Base-by-base conservation (phyloP, 2,888 invertebrate genomes). In the Aspidiotus rigidus region DNA sequence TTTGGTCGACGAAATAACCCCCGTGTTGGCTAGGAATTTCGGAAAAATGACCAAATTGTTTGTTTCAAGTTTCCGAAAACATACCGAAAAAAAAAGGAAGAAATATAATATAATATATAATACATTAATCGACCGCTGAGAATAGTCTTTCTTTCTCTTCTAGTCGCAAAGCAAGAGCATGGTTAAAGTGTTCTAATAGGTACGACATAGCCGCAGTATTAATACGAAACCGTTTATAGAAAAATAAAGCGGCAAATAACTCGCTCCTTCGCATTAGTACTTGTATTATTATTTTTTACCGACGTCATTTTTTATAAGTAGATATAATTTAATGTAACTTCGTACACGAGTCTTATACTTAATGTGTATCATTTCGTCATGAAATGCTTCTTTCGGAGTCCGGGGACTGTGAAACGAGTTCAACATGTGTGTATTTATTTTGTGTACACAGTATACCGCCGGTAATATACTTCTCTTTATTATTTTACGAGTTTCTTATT, bases 301-400 rank as follows among this genome's bases (percentile, higher is more conserved):
- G 49, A 49, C 49, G 49, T 49, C 49, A 49, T 49, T 49, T 49
- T 49, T 49, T 49, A 49, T 49, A 49, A 11, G 49, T n/a, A 28
- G 28, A n/a, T 49, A 49, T 49, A 49, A 49, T 49, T 49, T 49
- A 13, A 49, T 49, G n/a, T 49, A 49, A 49, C 49, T 49, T 49
- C 11, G 49, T 49, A 49, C 49, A 49, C 49, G 49, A 49, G 49
- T 49, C 10, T 49, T 49, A 49, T 49, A 49, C n/a, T n/a, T 49
- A 49, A 49, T 49, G 49, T 49, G 49, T 49, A 49, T 49, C 49
- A 49, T 49, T 49, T 49, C 49, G 10, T 49, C 49, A 13, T 49
- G 49, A 49, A 49, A 49, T 11, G 49, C 49, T 49, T 28, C 28
- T 28, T 28, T 28, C 28, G 28, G 28, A 28, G 28, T 28, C 28